These are phyloP conservation scores for Spinus pinus DNA, from an alignment of 2,797 vertebrate genomes.

Conservation along the genomic window DNA sequence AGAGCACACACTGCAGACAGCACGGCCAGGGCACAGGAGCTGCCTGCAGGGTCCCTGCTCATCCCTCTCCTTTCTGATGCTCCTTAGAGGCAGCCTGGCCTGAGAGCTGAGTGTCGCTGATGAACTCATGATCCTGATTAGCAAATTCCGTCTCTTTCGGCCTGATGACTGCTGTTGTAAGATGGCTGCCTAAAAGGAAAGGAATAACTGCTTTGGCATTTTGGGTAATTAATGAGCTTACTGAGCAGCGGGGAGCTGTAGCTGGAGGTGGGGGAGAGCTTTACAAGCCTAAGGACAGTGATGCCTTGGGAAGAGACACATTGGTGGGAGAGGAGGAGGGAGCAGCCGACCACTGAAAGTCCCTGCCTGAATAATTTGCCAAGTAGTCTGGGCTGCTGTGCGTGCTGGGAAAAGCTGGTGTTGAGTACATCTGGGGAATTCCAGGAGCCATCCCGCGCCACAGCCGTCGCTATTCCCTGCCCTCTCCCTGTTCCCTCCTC, in stretches of 20 bases:
- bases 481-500: background rate
- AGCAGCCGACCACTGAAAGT: background rate
- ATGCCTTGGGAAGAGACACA: no score
- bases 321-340: background rate
- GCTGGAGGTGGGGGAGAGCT: background rate
- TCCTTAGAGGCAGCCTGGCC: background rate
- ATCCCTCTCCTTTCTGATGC: background rate
- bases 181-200: background rate
- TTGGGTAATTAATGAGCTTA: background rate
- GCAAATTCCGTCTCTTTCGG: background rate
- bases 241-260: rapidly evolving
- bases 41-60: background rate
- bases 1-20: rapidly evolving
- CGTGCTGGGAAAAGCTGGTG: background rate
- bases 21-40: background rate
- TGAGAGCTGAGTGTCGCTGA: background rate
- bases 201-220: background rate
- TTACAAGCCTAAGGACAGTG: rapidly evolving
- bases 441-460: background rate
- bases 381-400: no score
- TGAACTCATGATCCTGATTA: background rate
- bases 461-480: background rate
- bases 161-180: background rate
- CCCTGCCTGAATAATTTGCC: background rate
- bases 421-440: background rate